Base-by-base conservation (phyloP, 2,113 vertebrate genomes). In the Larimichthys polyactis region DNA sequence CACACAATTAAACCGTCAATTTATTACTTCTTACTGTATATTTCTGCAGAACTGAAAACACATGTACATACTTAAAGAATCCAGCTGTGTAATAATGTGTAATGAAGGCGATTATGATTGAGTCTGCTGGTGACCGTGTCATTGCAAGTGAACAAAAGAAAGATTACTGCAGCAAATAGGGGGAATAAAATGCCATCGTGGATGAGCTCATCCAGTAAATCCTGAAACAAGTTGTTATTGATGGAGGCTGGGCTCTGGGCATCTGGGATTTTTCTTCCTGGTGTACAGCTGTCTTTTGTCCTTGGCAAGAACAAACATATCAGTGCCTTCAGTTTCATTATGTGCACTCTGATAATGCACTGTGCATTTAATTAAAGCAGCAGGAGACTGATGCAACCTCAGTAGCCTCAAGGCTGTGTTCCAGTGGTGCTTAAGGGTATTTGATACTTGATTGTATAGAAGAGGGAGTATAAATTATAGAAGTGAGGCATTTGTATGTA, bases 151-250 rank as follows among this genome's bases (percentile, higher is more conserved):
- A 70, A 63, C 64, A 55, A 69, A 81, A 55, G 68, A 73, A 24
- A 75, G 40, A 83, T 66, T 15, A 66, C 36, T 17, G 44, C 29
- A 49, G 66, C 48, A 49, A 83, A 78, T 12, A 70, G 51, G 4
- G 24, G 71, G 65, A 65, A 78, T 80, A 43, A 83, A 88, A 86
- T 78, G 59, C 32, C 29, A 5, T 77, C 71, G 79, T 78, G 71
- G 58, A 81, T 83, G 65, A 83, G 36, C 68, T 88, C 78, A 81
- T 72, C 64, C 54, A 70, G 22, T 84, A 71, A 82, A 88, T 86
- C 67, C 60, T 75, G 62, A 81, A 2, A 71, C 29, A 74, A 78
- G 57, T 60, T 78, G 69, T 14, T 52, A 14, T 44, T 27, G 60
- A 62, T 54, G 40, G 40, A 71, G 24, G 70, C 27, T 19, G 48